Percentiles rank a stretch among this genome's conserved stretches.
phyloP scores from a whole-genome alignment of 1,140 invertebrate genomes.

The Sycophila sp. region DNA sequence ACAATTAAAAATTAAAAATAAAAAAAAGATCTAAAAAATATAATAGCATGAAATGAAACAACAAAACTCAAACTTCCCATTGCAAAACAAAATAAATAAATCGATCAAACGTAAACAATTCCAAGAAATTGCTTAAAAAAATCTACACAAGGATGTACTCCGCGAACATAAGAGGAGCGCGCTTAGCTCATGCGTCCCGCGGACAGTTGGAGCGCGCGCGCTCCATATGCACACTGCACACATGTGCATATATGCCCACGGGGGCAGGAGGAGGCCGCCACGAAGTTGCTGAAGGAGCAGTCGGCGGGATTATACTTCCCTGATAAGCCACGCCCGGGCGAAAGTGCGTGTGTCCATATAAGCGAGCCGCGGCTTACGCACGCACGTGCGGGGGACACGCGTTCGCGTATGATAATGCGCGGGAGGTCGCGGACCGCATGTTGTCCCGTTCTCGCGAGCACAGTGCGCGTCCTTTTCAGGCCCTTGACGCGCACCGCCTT shows the following conservation, averaged over 20 bases:
- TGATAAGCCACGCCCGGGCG: constrained; percentile 56
- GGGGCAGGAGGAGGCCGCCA: neutral
- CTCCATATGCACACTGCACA: no score
- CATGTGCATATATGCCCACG: neutral
- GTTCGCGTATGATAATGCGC: constrained; percentile 32
- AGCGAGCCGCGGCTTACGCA: constrained; percentile 9
- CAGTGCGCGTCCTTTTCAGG: constrained; percentile 44
- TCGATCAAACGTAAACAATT: no score
- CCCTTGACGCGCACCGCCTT: constrained; percentile 55
- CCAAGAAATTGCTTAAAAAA: neutral
- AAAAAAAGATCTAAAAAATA: no score
- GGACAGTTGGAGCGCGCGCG: constrained; percentile 55
- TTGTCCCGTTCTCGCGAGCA: no score
- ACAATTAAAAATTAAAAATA: no score
- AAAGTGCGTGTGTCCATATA: constrained; percentile 59
- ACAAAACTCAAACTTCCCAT: no score
- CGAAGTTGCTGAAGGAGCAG: constrained; percentile 41
- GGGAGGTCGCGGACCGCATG: neutral
- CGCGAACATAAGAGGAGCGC: neutral
- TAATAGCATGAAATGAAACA: no score
- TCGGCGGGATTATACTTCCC: constrained; percentile 56
- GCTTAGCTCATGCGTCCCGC: constrained; percentile 51
- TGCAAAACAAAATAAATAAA: no score
- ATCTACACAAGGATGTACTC: neutral
- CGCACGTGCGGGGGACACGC: neutral